phyloP scores from a whole-genome alignment of 2,797 vertebrate species.

The Acanthornis magna region DNA sequence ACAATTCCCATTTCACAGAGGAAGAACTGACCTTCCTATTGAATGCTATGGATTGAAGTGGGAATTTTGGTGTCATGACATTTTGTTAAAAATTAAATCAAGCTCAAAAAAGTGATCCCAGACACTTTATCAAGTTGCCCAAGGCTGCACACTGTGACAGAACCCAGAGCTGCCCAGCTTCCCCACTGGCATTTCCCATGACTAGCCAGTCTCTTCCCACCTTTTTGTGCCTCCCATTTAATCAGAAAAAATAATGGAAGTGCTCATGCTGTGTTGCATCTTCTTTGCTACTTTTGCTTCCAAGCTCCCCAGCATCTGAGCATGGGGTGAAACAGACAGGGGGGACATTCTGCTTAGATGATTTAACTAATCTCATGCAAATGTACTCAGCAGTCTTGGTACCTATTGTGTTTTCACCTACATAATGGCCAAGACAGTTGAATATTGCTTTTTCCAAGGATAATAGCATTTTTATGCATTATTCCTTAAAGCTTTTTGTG shows the following conservation, averaged over 20 bases:
- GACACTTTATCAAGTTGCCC: background rate
- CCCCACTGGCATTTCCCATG: background rate
- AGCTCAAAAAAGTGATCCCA: background rate
- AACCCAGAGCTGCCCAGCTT: background rate
- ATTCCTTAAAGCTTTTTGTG: conserved; percentile 18
- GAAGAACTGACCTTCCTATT: background rate
- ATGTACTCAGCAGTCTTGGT: background rate
- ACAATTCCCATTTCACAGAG: background rate
- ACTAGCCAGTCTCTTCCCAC: background rate
- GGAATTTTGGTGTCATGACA: background rate
- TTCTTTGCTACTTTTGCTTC: background rate
- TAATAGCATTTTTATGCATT: conserved; percentile 34
- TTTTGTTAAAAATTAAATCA: background rate
- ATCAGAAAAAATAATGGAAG: background rate
- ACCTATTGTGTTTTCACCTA: background rate
- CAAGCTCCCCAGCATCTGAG: background rate
- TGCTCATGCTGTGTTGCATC: background rate
- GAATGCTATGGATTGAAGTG: background rate
- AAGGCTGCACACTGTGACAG: background rate
- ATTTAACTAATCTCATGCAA: conserved; percentile 37
- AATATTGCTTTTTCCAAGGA: conserved; percentile 11
- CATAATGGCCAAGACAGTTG: background rate
- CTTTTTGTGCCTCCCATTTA: background rate
- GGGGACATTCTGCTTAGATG: background rate
- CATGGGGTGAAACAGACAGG: background rate